phyloP scores from a whole-genome alignment of 2,113 vertebrate species.

The Peromyscus maniculatus region DNA sequence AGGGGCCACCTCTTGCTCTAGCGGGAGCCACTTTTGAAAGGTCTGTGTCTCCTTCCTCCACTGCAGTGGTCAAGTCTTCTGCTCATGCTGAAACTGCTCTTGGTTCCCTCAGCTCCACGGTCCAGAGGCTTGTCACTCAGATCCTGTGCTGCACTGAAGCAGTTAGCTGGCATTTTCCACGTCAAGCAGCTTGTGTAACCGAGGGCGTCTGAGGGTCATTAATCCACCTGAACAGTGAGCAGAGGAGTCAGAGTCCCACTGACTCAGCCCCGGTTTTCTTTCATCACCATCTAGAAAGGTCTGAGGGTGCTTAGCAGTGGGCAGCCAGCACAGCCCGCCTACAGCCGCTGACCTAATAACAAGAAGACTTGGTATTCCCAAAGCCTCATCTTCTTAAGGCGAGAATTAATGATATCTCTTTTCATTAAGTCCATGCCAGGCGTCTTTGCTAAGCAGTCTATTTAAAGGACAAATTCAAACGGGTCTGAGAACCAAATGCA shows the following conservation, averaged over 20 bases:
- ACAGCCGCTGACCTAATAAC: constrained; percentile 45
- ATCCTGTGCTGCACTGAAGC: constrained; percentile 31
- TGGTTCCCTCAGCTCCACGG: background rate
- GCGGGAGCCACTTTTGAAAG: constrained; percentile 16
- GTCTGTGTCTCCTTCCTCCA: background rate
- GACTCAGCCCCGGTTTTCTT: constrained; percentile 41
- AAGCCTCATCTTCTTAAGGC: constrained; percentile 65
- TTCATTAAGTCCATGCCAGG: constrained; percentile 70
- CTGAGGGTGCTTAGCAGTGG: constrained; percentile 44
- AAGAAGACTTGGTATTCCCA: constrained; percentile 62
- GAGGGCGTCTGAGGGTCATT: constrained; percentile 55
- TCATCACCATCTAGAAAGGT: constrained; percentile 18
- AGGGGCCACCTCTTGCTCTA: background rate
- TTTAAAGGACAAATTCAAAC: constrained; percentile 78
- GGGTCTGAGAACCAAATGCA: constrained; percentile 69
- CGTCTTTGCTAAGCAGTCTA: constrained; percentile 70
- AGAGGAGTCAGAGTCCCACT: background rate
- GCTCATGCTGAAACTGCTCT: background rate
- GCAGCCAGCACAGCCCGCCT: background rate
- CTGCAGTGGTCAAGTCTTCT: constrained; percentile 9
- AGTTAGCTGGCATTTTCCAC: constrained; percentile 51
- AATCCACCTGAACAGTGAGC: constrained; percentile 54
- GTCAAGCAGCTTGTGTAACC: constrained; percentile 50
- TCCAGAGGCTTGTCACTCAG: constrained; percentile 49
- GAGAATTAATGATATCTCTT: constrained; percentile 74